Base-by-base conservation (phyloP, 2,113 vertebrate genomes). In the Callorhinus ursinus region DNA sequence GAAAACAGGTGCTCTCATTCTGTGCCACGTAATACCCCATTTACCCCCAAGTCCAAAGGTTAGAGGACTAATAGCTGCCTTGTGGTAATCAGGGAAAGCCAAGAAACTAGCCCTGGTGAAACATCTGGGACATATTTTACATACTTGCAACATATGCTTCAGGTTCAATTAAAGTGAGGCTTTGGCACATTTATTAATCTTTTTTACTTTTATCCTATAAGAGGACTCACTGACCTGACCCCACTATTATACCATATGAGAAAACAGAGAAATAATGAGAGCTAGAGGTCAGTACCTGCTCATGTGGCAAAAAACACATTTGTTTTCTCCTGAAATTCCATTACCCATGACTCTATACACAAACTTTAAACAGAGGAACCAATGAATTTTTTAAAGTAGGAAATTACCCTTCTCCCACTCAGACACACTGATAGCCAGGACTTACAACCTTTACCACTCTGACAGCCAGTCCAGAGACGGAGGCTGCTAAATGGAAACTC, bases 181-280 rank as follows among this genome's bases (percentile, higher is more conserved):
- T 99, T 99, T 99, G 99, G 99, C 99, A 99, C 99, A 99, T 99
- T 99, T 99, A 99, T 99, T 99, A 99, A 99, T 99, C 99, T 99
- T 98, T 98, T 99, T 98, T 98, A 97, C 98, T 99, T 99, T 98
- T 98, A 98, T 99, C 18, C 42, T 96, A 94, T 98, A 99, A 98
- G 98, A 98, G 98, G 98, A 99, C 99, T 98, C 97, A 98, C 98
- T 99, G 99, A 99, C 99, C 99, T 98, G 97, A 99, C 99, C 99
- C 98, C 98, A 98, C 98, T 99, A 98, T 98, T 99, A 98, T 97
- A 98, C 98, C 96, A 98, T 98, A 98, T 98, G 98, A 99, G 98
- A 98, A 99, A 99, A 98, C 98, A 98, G 97, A 98, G 97, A 96
- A 98, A 98, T 99, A 99, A 99, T 98, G 98, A 99, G 98, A 98